These are phyloP conservation scores for Melanocharis versteri DNA, from an alignment of 2,113 vertebrate species.

Conservation along the genomic window DNA sequence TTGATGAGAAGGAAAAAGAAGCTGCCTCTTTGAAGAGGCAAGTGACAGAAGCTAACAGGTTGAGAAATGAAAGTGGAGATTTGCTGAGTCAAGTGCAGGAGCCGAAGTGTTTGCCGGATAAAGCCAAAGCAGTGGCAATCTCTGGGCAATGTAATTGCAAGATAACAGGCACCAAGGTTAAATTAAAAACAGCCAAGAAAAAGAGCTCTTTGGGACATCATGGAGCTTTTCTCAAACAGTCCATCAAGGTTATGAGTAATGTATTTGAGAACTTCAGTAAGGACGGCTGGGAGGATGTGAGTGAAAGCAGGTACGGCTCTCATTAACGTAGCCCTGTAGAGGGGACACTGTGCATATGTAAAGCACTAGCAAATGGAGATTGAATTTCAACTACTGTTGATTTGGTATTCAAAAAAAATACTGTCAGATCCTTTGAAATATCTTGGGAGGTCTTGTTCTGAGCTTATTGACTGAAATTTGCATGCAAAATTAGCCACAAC, in stretches of 20 bases:
- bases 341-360: conserved; percentile 94
- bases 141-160: conserved; percentile 61
- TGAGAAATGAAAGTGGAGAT: conserved; percentile 69
- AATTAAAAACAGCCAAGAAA: conserved; percentile 80
- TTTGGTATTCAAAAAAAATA: conserved; percentile 97
- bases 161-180: conserved; percentile 79
- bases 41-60: conserved; percentile 62
- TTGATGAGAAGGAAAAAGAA: conserved; percentile 72
- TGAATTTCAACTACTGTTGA: conserved; percentile 97
- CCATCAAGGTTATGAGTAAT: conserved; percentile 87
- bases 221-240: conserved; percentile 82
- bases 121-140: conserved; percentile 68
- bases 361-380: conserved; percentile 92
- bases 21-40: conserved; percentile 71
- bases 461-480: conserved; percentile 99
- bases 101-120: conserved; percentile 75
- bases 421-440: conserved; percentile 99
- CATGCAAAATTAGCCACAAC: conserved; percentile 99
- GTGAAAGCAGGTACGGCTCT: conserved; percentile 90
- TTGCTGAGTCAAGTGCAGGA: conserved; percentile 73
- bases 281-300: conserved; percentile 96
- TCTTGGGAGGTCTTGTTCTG: conserved; percentile 98
- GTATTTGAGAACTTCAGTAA: conserved; percentile 85
- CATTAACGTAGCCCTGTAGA: conserved; percentile 89
- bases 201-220: conserved; percentile 72